These are phyloP conservation scores for Drosophila mulleri DNA, from an alignment of 2,888 invertebrate genomes.

Conservation along the genomic window DNA sequence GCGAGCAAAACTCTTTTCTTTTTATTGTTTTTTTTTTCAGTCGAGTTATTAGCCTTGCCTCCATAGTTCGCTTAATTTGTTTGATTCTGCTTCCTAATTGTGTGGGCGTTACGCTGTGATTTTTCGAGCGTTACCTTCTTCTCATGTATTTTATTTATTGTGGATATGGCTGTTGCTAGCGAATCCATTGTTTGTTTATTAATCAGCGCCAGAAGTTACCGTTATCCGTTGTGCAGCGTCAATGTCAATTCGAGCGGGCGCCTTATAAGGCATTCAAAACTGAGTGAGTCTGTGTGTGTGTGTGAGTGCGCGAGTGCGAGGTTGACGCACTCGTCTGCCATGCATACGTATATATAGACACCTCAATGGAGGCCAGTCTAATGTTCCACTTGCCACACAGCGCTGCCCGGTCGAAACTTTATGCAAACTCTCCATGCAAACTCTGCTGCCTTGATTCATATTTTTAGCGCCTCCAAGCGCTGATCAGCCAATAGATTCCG, in stretches of 20 bases:
- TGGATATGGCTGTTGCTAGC: constrained; percentile 32
- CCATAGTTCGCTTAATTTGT: constrained; percentile 30
- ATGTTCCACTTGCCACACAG: constrained; percentile 35
- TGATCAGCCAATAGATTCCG: constrained; percentile 5
- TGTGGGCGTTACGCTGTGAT: constrained; percentile 71
- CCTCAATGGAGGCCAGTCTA: constrained; percentile 39
- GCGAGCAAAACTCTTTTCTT: constrained; percentile 46
- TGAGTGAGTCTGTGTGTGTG: constrained; percentile 20
- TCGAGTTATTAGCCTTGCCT: constrained; percentile 43
- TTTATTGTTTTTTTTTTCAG: not conserved
- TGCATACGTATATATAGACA: constrained; percentile 14
- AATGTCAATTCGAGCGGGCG: constrained; percentile 47
- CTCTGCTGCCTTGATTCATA: constrained; percentile 19
- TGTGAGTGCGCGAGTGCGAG: constrained; percentile 45
- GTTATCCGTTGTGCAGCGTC: constrained; percentile 52
- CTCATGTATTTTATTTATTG: constrained; percentile 18
- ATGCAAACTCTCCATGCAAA: constrained; percentile 40
- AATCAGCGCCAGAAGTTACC: constrained; percentile 60
- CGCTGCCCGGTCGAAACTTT: not conserved
- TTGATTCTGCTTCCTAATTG: constrained; percentile 67
- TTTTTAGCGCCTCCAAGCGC: constrained; percentile 29
- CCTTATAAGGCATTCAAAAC: constrained; percentile 41
- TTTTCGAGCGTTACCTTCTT: constrained; percentile 57
- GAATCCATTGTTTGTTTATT: constrained; percentile 62
- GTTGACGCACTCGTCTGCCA: constrained; percentile 67